These are phyloP conservation scores for Cantharis flavilabris DNA, from an alignment of 2,888 invertebrate species.

Conservation along the genomic window DNA sequence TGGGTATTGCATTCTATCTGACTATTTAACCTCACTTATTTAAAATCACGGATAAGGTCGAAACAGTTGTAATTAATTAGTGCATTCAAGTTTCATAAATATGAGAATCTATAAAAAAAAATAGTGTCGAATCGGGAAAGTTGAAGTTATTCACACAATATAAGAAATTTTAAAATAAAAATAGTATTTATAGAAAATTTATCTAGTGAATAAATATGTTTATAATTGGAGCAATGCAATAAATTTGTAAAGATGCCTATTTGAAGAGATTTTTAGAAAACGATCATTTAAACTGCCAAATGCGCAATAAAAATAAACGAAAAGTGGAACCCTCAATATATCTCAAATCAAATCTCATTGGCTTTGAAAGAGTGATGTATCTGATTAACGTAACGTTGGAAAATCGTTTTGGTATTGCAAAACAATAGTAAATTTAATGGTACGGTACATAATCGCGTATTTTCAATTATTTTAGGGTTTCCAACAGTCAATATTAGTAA, in stretches of 20 bases:
- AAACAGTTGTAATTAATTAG: not conserved
- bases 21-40: no score
- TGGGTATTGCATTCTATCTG: no score
- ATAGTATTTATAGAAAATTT: not conserved
- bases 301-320: slow-evolving; percentile 17
- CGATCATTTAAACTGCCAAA: slow-evolving; percentile 17
- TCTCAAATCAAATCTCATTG: slow-evolving; percentile 23
- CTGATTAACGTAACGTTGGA: slow-evolving; percentile 23
- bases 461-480: slow-evolving; percentile 28
- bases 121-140: no score
- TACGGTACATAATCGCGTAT: slow-evolving; percentile 12
- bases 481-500: slow-evolving; percentile 23
- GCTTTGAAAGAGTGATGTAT: slow-evolving; percentile 18
- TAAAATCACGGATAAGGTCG: not conserved
- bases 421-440: slow-evolving; percentile 21
- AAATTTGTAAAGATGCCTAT: not conserved
- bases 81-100: no score
- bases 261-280: slow-evolving; percentile 5
- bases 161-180: not conserved
- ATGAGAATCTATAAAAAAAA: no score
- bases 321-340: slow-evolving; percentile 18
- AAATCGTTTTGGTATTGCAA: slow-evolving; percentile 22
- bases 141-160: not conserved
- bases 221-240: not conserved
- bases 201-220: not conserved